These are phyloP conservation scores for Sitobion miscanthi DNA, from an alignment of 1,140 invertebrate genomes.

Conservation along the genomic window DNA sequence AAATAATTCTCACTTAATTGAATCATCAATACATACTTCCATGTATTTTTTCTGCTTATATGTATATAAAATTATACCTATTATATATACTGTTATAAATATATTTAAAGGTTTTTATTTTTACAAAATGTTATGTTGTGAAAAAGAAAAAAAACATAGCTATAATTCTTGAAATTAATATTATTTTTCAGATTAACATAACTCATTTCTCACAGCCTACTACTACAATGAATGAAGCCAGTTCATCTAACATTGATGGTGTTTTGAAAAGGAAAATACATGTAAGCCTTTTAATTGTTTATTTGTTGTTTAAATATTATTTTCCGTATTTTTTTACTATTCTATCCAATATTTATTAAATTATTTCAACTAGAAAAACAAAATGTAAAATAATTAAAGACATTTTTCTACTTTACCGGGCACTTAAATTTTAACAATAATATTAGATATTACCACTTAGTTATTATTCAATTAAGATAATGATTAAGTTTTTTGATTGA, in stretches of 20 bases:
- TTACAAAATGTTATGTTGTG: background rate
- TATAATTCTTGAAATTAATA: background rate
- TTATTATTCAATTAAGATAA: background rate
- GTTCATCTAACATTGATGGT: constrained; percentile 40
- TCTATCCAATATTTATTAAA: background rate
- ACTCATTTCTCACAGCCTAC: background rate
- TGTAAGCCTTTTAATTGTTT: constrained; percentile 22
- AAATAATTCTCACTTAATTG: background rate
- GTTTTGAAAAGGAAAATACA: constrained; percentile 49
- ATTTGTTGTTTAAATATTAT: background rate
- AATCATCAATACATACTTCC: background rate
- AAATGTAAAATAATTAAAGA: background rate
- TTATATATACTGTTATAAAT: background rate
- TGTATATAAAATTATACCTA: background rate
- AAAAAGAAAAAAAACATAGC: background rate
- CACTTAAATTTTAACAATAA: background rate
- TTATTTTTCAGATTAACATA: constrained; percentile 21
- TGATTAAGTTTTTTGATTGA: background rate
- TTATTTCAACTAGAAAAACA: background rate
- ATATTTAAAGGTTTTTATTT: background rate
- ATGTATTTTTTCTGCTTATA: background rate
- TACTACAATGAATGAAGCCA: constrained; percentile 40
- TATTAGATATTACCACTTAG: background rate
- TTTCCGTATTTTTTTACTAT: too few species aligned
- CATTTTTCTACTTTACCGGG: too few species aligned